Conservation (phyloP, 2,888 invertebrate species). For the Ectemnius continuus region DNA sequence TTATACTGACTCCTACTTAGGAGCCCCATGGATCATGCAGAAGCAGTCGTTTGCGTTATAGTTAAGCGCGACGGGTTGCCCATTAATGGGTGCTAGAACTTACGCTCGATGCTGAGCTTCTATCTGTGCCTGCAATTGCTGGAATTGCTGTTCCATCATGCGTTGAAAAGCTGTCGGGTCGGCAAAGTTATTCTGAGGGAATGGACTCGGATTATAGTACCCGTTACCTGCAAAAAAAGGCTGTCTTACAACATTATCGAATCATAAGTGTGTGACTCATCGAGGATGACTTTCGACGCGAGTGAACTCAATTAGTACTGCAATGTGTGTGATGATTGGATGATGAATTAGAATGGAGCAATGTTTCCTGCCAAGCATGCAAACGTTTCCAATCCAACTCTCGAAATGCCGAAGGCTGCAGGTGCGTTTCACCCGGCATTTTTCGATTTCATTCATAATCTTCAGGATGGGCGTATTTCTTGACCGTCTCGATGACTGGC, state of each 20-base stretch:
- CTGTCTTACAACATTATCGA: no score
- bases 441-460: conserved; percentile 25
- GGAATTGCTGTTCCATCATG: conserved; percentile 56
- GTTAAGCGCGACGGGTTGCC: no score
- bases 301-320: no score
- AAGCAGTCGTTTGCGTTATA: background rate
- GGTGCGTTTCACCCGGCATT: conserved; percentile 18
- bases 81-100: conserved; percentile 39
- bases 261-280: no score
- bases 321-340: no score
- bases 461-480: conserved; percentile 13
- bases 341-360: no score
- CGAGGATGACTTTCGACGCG: no score
- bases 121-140: conserved; percentile 57
- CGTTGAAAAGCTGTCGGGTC: conserved; percentile 35
- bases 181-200: conserved; percentile 13
- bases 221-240: conserved; percentile 17
- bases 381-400: no score
- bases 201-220: background rate
- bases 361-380: no score
- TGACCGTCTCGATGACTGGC: conserved; percentile 10
- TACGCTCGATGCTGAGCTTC: conserved; percentile 64
- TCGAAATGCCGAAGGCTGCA: background rate
- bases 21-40: no score
- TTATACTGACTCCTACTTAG: no score